Base-by-base conservation (phyloP, 2,113 vertebrate species). In the Thinocorus orbignyianus region DNA sequence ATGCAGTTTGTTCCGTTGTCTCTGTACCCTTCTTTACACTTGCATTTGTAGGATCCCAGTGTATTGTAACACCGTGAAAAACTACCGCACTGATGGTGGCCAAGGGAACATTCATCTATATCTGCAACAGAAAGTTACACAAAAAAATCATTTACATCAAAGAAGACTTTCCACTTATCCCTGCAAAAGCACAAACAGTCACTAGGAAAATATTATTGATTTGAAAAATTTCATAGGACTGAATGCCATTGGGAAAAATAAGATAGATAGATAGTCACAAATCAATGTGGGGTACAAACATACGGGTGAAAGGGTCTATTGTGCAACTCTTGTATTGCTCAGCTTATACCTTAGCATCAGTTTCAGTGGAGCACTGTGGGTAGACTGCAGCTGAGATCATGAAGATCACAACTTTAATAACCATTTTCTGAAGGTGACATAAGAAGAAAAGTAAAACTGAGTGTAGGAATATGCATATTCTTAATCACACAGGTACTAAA, bases 41-140 rank as follows among this genome's bases (percentile, higher is more conserved):
- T 99, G 97, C 99, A 99, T 96, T 98, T 99, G 98, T 99, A 99
- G 49, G 99, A 99, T 84, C 99, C 99, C 0, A 97, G 98, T 23
- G 98, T 97, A 93, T 99, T 99, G 98, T 99, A 99, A 97, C 99
- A 99, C 69, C 95, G 98, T 66, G 99, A 98, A 60, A 98, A 98
- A 78, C 93, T 86, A 91, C 98, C 98, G 96, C 99, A 99, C 24
- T 98, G 98, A 95, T 98, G 98, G 88, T 98, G 98, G 44, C 98
- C 98, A 24, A 98, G 98, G 70, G 98, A 96, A 81, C 99, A 99
- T 94, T 99, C 99, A 55, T 99, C 98, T 93, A 99, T 97, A 93
- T 99, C 99, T 99, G 98, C 33, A 95, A 73, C n/a, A 68, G 35
- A 97, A 97, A 74, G 30, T 61, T 93, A 85, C 58, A 94, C 69